phyloP scores from a whole-genome alignment of 1,140 invertebrate genomes.

The Ceratoteleas bidentatus region DNA sequence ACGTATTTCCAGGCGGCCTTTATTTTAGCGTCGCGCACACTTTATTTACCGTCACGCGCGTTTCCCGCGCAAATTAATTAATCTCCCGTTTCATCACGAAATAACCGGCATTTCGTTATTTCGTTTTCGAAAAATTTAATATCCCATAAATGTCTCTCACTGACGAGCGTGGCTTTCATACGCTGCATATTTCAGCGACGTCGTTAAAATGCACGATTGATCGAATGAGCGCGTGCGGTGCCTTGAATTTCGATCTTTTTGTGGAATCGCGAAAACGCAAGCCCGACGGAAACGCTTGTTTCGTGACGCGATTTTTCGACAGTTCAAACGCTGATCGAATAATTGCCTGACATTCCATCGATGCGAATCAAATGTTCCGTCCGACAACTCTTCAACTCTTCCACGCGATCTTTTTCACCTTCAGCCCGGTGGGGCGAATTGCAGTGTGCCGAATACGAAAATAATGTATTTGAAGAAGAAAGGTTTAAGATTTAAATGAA shows the following conservation, averaged over 20 bases:
- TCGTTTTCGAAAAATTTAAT: no score
- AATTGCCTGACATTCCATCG: conserved; percentile 29
- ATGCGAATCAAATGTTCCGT: conserved; percentile 19
- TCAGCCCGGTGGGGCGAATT: no score
- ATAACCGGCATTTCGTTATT: no score
- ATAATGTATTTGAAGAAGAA: background rate
- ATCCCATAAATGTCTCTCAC: no score
- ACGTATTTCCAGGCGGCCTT: no score
- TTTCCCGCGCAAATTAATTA: no score
- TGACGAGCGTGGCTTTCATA: conserved; percentile 19
- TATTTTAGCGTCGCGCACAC: no score
- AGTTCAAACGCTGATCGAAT: conserved; percentile 34
- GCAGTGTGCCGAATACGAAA: background rate
- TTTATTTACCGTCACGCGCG: no score
- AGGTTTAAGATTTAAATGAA: no score
- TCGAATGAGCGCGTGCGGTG: conserved; percentile 41
- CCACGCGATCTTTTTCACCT: background rate
- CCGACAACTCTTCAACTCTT: no score
- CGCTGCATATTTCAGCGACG: conserved; percentile 34
- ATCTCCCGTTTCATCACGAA: no score
- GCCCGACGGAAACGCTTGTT: conserved; percentile 35
- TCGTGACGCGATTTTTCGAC: conserved; percentile 25
- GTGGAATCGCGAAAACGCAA: conserved; percentile 41
- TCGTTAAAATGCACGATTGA: conserved; percentile 51
- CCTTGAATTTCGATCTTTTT: conserved; percentile 46